These are phyloP conservation scores for Colossoma macropomum DNA, from an alignment of 2,113 vertebrate species.

Conservation along the genomic window DNA sequence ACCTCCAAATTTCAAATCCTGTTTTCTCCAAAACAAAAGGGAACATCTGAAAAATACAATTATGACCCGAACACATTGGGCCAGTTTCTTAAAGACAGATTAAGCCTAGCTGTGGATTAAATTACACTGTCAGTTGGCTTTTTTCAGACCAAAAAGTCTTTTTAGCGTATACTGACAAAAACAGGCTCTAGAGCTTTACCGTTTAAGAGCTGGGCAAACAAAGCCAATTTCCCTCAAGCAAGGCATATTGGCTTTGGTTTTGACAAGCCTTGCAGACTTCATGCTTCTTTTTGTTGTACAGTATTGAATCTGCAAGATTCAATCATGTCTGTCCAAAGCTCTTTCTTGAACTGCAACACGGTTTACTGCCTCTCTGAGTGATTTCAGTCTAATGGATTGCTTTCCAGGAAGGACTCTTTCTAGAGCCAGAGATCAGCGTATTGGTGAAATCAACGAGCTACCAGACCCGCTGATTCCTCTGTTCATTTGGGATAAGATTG, in stretches of 20 bases:
- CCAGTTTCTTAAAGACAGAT: background rate
- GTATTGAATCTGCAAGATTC: background rate
- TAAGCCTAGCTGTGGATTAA: background rate
- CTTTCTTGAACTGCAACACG: background rate
- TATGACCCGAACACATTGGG: background rate
- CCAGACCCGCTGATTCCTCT: background rate
- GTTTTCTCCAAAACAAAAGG: background rate
- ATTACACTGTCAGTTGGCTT: background rate
- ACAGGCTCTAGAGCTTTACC: background rate
- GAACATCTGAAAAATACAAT: background rate
- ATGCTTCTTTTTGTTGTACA: background rate
- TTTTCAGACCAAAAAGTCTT: background rate
- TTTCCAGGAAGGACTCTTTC: background rate
- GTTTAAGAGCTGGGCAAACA: constrained; percentile 21
- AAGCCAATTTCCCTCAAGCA: background rate
- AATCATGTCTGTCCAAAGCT: background rate
- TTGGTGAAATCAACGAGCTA: background rate
- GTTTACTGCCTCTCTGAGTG: background rate
- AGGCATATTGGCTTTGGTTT: constrained; percentile 6
- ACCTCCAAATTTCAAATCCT: background rate
- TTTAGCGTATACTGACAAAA: background rate
- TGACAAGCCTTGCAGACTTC: too few relatives aligned
- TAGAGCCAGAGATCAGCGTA: background rate
- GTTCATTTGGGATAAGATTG: background rate
- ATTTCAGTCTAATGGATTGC: background rate